Evolutionary conservation across 2,888 invertebrate genomes (phyloP), one percentile per base, ranked within the genome.

Genomic region (Germaria angustata): DNA sequence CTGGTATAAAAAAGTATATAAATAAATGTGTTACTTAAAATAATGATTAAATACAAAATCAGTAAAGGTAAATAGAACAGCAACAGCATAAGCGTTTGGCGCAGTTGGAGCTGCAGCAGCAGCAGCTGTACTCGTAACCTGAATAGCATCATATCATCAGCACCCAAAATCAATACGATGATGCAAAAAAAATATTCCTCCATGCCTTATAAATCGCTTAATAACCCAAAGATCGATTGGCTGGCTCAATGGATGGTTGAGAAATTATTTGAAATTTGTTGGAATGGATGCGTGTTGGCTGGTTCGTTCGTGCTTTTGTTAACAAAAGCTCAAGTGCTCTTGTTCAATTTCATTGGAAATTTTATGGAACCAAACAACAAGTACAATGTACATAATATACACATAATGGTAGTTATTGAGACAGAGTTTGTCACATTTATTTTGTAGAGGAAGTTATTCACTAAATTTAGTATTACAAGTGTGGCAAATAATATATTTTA

Each of bases 201-300:
- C n/a, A 13, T 20, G 11, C 34, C n/a, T 39, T 34, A 11, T n/a
- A 44, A 32, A 55, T 61, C 66, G 41, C 44, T 79, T 59, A 59
- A 68, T 73, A 73, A 61, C 41, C 36, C 46, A 39, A 68, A 28
- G 20, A 73, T 68, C 36, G 15, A 63, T 80, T 55, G 28, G n/a
- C 17, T 41, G 72, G 13, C 9, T 36, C 46, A 22, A 20, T 46
- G 13, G 22, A 13, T 59, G 36, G 34, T 13, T 44, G 24, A 24
- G 5, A 32, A 13, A 28, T 28, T 53, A 36, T 55, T 63, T 32
- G 28, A 34, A 34, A 51, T 46, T 39, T 59, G 8, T 39, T 41
- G 9, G 3, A 17, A 22, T 44, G 51, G 9, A 59, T 17, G 34
- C 15, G 34, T 46, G 32, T 24, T 49, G 57, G 13, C 22, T 59